Evolutionary conservation across 1,140 invertebrate genomes (phyloP).

Genomic region (Zaprionus kolodkinae): DNA sequence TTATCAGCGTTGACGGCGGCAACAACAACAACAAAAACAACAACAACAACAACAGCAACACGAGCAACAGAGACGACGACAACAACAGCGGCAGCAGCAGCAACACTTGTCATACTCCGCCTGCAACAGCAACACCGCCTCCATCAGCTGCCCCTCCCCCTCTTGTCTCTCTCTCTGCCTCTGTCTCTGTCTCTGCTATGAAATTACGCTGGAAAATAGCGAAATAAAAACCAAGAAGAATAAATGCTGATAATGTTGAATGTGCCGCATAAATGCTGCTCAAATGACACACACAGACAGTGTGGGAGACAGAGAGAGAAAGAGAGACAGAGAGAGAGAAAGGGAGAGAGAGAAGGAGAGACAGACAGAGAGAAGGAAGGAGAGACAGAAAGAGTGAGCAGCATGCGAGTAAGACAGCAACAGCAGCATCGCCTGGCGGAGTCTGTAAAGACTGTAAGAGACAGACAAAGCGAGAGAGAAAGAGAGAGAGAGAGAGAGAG

Average conservation of each 20-base stretch:
- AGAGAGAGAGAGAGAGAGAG: background rate
- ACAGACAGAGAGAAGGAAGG: background rate
- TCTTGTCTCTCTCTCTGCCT: background rate
- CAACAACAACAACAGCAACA: slow-evolving; percentile 29
- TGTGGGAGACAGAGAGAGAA: background rate
- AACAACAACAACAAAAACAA: slow-evolving; percentile 43
- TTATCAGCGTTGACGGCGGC: slow-evolving; percentile 65
- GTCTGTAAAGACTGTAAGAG: background rate
- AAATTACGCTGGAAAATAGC: slow-evolving; percentile 79
- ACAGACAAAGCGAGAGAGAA: background rate
- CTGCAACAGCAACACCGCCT: slow-evolving; percentile 6
- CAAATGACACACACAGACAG: slow-evolving; percentile 45
- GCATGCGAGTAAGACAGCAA: slow-evolving; percentile 2
- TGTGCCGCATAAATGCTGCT: slow-evolving; percentile 62
- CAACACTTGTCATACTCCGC: slow-evolving; percentile 43
- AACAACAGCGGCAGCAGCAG: slow-evolving; percentile 9
- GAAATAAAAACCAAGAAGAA: slow-evolving; percentile 71
- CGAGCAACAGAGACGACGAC: slow-evolving; percentile 14
- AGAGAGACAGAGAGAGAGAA: background rate
- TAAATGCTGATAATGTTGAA: slow-evolving; percentile 68
- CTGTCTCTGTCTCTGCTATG: slow-evolving; percentile 49
- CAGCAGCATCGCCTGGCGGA: slow-evolving; percentile 10
- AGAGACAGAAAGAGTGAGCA: background rate
- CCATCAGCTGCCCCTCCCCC: slow-evolving; percentile 23
- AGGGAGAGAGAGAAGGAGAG: slow-evolving; percentile 1